Base-by-base conservation (phyloP, 2,113 vertebrate species). In the Cacatua alba region DNA sequence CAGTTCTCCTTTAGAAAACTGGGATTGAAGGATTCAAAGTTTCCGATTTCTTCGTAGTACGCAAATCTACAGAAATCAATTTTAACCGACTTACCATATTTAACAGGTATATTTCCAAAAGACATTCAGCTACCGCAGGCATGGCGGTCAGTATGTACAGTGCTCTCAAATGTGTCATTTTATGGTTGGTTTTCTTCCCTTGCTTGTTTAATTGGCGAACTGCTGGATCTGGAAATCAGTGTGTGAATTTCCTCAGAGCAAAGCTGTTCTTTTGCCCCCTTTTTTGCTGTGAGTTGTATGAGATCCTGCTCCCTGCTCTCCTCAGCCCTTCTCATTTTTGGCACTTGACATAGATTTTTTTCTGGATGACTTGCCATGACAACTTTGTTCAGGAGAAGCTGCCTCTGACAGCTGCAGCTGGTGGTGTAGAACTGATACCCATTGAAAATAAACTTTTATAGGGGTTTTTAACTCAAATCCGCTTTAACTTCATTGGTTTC, bases 61-160 rank as follows among this genome's bases (percentile, higher is more conserved):
- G 14, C 10, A 78, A 77, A 77, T 81, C 17, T 70, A 49, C 9
- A 26, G 33, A 86, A 88, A 85, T 70, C 2, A 69, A n/a, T 43
- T 79, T 51, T n/a, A 80, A 29, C 18, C 62, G 17, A 39, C 7
- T 65, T 2, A 24, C 26, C 28, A 3, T 43, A 51, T 65, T 81
- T 78, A 31, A 64, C 9, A 60, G 6, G 8, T 52, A 2, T 31
- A 14, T 60, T 95, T 96, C 39, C 33, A 74, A 82, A 81, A 64
- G 18, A 57, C 14, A 29, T 52, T 68, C 49, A 65, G 52, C 13
- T 64, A n/a, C 43, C 39, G 31, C 35, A 80, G 12, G 16, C 1
- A 0, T 23, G 51, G 67, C 0, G 1, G 49, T 83, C 49, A 72
- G 52, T 69, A 64, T 5, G 8, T 31, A 57, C 1, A 1, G 6